Base-by-base conservation (phyloP, 2,797 vertebrate genomes). In the Synanceia verrucosa region DNA sequence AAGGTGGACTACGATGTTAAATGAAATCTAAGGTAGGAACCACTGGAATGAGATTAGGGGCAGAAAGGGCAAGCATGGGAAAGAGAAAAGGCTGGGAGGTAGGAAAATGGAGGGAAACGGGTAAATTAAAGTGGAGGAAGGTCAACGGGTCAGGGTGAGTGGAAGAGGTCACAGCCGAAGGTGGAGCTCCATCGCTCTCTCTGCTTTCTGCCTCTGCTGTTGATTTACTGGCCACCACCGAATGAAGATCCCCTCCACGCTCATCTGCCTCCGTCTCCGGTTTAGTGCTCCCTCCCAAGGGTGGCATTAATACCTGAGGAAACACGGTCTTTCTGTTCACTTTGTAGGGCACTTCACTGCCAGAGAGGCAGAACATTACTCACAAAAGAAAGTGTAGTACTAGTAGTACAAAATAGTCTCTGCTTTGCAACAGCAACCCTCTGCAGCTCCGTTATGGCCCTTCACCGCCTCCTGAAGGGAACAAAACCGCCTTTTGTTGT, bases 191-290 rank as follows among this genome's bases (percentile, higher is more conserved):
- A 78, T 76, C 70, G 57, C 43, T 70, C 50, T 63, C 41, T 50
- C 50, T 41, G 75, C 48, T 72, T 78, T 79, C 53, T 76, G 55
- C 69, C 33, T 73, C 63, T 65, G 73, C 82, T 73, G 36, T 36
- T 88, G 84, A 90, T 91, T 87, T 87, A 91, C 70, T 76, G 65
- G 63, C 56, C 70, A 52, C 41, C 43, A 33, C 71, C n/a, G 26
- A 65, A 81, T 84, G 74, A 83, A 80, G 83, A 81, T 58, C 50
- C 78, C 70, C 73, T 83, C 79, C 65, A 68, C 18, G 43, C 53
- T 73, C 56, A 8, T 59, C 41, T 65, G 55, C 76, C 73, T 65
- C 68, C 7, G 5, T 70, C 71, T 84, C 60, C 56, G 43, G 72
- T 85, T 81, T 83, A 82, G 61, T 58, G 69, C 65, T 59, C 39